Conservation (phyloP, 2,797 vertebrate species). For the Alexandromys oeconomus region DNA sequence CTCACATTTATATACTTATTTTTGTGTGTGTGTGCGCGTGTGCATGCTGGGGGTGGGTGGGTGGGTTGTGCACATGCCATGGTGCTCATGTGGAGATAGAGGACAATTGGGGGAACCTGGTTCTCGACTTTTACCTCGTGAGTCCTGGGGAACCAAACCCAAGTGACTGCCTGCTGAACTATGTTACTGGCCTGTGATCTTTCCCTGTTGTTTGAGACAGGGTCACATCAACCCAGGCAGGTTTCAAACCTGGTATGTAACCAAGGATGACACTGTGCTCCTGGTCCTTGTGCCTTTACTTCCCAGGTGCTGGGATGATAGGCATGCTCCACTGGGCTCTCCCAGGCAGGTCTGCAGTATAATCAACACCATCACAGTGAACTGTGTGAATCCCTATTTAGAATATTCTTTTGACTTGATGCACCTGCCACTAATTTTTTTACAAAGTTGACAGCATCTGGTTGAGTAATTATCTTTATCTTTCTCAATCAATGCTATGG, state of each 20-base stretch:
- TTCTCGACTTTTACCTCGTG: background rate
- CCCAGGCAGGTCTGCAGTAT: background rate
- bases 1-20: background rate
- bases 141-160: background rate
- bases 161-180: background rate
- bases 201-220: background rate
- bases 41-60: background rate
- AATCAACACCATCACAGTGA: background rate
- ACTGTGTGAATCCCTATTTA: background rate
- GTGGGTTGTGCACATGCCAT: background rate
- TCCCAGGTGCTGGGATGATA: background rate
- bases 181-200: background rate
- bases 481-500: background rate
- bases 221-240: background rate
- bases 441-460: background rate
- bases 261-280: background rate
- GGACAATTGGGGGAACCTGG: background rate
- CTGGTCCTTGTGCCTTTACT: background rate
- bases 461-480: constrained; percentile 15
- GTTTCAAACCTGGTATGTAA: background rate
- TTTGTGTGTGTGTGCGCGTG: background rate
- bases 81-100: background rate
- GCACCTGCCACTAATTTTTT: background rate
- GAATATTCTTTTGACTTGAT: background rate
- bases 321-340: background rate